phyloP scores from a whole-genome alignment of 2,888 invertebrate genomes.

The Thysanoteuthis rhombus region DNA sequence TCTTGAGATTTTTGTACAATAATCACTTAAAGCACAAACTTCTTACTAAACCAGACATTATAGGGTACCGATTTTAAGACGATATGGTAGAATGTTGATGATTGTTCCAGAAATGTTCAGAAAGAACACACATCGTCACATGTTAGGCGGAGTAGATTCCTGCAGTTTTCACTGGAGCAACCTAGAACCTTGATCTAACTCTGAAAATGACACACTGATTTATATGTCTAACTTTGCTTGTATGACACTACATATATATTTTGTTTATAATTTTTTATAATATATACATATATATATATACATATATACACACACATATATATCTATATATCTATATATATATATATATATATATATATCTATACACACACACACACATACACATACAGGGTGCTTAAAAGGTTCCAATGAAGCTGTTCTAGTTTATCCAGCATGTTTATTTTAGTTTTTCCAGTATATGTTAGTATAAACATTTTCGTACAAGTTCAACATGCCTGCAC shows the following conservation, averaged over 20 bases:
- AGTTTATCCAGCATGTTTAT: too few relatives aligned
- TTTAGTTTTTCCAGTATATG: too few relatives aligned
- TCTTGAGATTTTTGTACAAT: not conserved
- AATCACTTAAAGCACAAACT: not conserved
- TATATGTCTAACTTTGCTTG: not conserved
- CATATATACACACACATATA: not conserved
- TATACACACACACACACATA: not conserved
- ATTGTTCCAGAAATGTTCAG: not conserved
- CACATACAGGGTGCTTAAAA: not conserved
- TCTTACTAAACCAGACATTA: not conserved
- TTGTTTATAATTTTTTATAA: too few relatives aligned
- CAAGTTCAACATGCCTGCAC: too few relatives aligned
- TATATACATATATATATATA: not conserved
- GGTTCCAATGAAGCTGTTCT: too few relatives aligned
- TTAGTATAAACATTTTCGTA: too few relatives aligned
- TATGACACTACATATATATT: too few relatives aligned
- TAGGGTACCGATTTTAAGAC: not conserved
- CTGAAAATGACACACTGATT: conserved; percentile 1
- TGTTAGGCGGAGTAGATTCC: not conserved
- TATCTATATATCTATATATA: not conserved
- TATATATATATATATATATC: not conserved
- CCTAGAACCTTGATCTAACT: not conserved
- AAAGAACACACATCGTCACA: not conserved
- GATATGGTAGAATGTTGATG: not conserved
- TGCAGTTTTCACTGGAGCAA: not conserved